These are phyloP conservation scores for Tanytarsus gracilentus DNA, from an alignment of 2,888 invertebrate species.

Conservation along the genomic window DNA sequence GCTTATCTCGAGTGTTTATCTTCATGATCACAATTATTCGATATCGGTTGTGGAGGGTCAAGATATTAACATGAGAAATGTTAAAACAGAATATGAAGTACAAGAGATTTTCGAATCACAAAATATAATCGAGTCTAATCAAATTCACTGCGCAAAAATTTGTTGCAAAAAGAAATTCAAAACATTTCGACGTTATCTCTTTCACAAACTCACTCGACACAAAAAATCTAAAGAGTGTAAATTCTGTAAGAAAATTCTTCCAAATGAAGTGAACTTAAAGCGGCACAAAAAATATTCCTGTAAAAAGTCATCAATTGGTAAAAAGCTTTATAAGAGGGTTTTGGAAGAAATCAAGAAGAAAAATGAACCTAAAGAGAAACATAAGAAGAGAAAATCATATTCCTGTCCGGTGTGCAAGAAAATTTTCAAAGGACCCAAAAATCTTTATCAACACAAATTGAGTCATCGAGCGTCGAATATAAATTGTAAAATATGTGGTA, in stretches of 20 bases:
- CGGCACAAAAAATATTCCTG: too few species aligned
- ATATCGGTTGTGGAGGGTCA: neutral
- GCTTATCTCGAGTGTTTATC: neutral
- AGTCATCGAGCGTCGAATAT: constrained; percentile 37
- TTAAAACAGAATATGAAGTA: constrained; percentile 15
- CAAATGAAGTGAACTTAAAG: too few species aligned
- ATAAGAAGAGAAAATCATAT: constrained; percentile 30
- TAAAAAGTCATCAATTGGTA: too few species aligned
- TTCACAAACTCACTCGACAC: constrained; percentile 1
- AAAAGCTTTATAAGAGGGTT: too few species aligned
- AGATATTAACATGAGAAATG: neutral
- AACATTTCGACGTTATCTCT: neutral
- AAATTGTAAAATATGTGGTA: constrained; percentile 36
- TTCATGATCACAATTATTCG: constrained; percentile 24
- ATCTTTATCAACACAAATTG: constrained; percentile 39
- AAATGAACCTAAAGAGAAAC: too few species aligned
- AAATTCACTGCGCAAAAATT: neutral
- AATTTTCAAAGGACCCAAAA: constrained; percentile 31
- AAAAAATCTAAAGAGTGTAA: neutral
- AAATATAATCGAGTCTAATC: neutral
- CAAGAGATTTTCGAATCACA: too few species aligned
- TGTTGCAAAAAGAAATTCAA: constrained; percentile 12
- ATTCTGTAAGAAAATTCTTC: neutral
- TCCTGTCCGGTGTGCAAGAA: constrained; percentile 31
- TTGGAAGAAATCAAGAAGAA: too few species aligned